Evolutionary conservation across 92 coral and sea anemone genomes (phyloP).

Genomic region (Epizoanthus scotinus): DNA sequence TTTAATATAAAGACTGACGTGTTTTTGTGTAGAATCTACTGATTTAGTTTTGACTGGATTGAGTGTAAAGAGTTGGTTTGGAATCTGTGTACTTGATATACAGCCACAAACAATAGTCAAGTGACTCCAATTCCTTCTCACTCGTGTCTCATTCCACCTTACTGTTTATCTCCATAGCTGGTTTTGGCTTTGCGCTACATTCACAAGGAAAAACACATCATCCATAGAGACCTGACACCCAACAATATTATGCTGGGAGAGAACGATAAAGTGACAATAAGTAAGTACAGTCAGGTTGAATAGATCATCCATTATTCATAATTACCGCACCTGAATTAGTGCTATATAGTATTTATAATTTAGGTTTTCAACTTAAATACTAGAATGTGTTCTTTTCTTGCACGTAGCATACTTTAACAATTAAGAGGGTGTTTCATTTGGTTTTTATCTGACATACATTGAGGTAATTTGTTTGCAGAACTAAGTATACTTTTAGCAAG

Average conservation of each 20-base stretch:
- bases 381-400: background rate
- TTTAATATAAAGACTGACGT: too few relatives aligned
- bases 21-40: too few relatives aligned
- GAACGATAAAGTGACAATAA: conserved; percentile 96
- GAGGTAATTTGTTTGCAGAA: too few relatives aligned
- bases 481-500: too few relatives aligned
- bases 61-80: too few relatives aligned
- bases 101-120: background rate
- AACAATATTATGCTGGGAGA: conserved; percentile 99
- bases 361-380: too few relatives aligned
- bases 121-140: background rate
- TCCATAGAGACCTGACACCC: conserved; percentile 97
- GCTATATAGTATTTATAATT: background rate
- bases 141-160: background rate
- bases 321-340: too few relatives aligned
- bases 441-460: too few relatives aligned
- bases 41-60: too few relatives aligned
- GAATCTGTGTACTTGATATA: too few relatives aligned
- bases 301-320: background rate
- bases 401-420: background rate
- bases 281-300: conserved; percentile 56
- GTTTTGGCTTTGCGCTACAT: conserved; percentile 92
- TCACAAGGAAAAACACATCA: conserved; percentile 96
- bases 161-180: conserved; percentile 54
- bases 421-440: too few relatives aligned